Conservation (phyloP, 2,797 vertebrate genomes). For the Telmatherina bonti region DNA sequence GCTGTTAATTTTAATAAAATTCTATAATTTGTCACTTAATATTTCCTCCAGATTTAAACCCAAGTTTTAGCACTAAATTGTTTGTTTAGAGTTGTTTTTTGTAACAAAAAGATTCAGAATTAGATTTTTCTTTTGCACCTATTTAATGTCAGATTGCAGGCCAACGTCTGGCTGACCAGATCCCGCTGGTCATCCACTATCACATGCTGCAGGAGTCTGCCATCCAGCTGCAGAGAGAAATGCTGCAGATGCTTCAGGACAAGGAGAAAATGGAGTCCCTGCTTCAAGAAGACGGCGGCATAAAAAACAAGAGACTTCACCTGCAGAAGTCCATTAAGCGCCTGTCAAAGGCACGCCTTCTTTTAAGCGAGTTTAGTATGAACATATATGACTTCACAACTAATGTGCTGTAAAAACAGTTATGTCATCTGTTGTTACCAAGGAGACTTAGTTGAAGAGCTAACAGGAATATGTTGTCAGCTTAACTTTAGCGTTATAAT, state of each 20-base stretch:
- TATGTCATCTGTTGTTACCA: not conserved
- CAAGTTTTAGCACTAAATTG: no score
- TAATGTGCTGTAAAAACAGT: not conserved
- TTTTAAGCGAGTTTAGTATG: slow-evolving; percentile 42
- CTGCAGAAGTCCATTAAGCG: slow-evolving; percentile 14
- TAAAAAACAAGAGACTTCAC: slow-evolving; percentile 65
- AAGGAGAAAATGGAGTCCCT: slow-evolving; percentile 75
- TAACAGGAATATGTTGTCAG: not conserved
- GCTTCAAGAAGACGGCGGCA: slow-evolving; percentile 84
- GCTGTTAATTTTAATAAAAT: no score
- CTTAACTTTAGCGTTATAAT: not conserved
- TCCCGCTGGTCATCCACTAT: slow-evolving; percentile 88
- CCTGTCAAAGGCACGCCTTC: slow-evolving; percentile 16
- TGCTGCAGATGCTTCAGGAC: slow-evolving; percentile 86
- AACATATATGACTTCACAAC: slow-evolving; percentile 42
- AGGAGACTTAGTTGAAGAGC: not conserved
- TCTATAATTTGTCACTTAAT: no score
- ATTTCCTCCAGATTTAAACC: no score
- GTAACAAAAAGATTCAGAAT: no score
- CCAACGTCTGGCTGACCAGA: slow-evolving; percentile 85
- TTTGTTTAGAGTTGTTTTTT: no score
- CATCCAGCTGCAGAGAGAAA: slow-evolving; percentile 76
- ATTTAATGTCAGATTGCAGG: slow-evolving; percentile 78
- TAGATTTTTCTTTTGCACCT: not conserved
- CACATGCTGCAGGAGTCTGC: slow-evolving; percentile 80